Percentiles rank a stretch among this genome's conserved stretches.
Conservation (phyloP, 2,113 vertebrate genomes). For the Peromyscus californicus region DNA sequence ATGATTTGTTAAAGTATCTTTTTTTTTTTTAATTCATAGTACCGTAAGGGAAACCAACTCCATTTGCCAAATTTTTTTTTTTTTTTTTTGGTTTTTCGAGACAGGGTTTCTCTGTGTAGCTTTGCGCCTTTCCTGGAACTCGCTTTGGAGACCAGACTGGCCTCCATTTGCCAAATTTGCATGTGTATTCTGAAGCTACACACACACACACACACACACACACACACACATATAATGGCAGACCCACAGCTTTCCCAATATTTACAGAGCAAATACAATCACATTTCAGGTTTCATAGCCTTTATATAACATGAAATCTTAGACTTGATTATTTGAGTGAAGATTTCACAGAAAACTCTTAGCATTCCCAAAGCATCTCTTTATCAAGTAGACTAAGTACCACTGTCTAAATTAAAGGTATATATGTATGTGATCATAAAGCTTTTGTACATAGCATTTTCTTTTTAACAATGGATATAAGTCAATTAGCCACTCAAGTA, state of each 20-base stretch:
- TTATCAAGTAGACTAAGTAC: slow-evolving; percentile 3
- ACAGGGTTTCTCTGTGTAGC: no score
- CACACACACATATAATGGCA: background rate
- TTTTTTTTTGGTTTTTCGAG: no score
- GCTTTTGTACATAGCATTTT: background rate
- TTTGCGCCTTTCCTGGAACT: no score
- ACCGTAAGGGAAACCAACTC: slow-evolving; percentile 81
- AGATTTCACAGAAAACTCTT: background rate
- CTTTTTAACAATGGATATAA: background rate
- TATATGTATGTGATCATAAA: slow-evolving; percentile 20
- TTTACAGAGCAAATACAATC: slow-evolving; percentile 83
- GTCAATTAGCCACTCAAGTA: background rate
- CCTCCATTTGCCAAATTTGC: slow-evolving; percentile 85
- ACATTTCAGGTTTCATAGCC: slow-evolving; percentile 76
- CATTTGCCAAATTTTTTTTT: slow-evolving; percentile 85
- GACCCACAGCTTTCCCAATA: slow-evolving; percentile 61
- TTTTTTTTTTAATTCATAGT: slow-evolving; percentile 84
- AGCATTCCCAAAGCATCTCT: background rate
- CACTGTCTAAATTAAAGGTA: slow-evolving; percentile 19
- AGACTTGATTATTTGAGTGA: background rate
- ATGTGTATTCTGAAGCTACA: slow-evolving; percentile 78
- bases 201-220: no score
- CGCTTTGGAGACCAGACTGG: no score
- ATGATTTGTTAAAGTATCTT: slow-evolving; percentile 81
- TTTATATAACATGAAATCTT: background rate